Conservation (phyloP, 2,113 vertebrate genomes). For the Triplophysa dalaica region DNA sequence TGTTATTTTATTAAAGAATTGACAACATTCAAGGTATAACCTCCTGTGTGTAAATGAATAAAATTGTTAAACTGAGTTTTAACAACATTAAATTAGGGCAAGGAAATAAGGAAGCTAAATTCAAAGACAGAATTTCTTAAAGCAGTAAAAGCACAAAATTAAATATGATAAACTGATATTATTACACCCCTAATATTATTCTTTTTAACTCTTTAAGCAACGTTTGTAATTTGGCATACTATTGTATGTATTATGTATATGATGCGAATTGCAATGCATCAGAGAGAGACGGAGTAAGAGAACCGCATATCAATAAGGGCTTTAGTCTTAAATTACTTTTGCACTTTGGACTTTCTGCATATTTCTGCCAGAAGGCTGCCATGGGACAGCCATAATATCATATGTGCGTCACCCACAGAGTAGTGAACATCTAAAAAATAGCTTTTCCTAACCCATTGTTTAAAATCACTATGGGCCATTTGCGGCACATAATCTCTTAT, state of each 20-base stretch:
- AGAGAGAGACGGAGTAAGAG: neutral
- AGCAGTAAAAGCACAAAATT: no score
- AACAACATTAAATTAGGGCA: no score
- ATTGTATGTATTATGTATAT: neutral
- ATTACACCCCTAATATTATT: no score
- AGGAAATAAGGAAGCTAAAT: no score
- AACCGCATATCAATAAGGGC: neutral
- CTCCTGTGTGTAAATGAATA: no score
- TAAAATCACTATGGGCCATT: constrained; percentile 7
- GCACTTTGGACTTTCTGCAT: neutral
- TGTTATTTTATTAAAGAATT: no score
- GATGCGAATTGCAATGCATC: neutral
- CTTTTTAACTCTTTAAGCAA: no score
- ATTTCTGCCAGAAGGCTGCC: neutral
- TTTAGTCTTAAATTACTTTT: neutral
- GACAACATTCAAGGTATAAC: no score
- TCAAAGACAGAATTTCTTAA: no score
- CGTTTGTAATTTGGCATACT: neutral
- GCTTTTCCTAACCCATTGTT: constrained; percentile 1
- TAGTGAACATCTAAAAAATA: constrained; percentile 10
- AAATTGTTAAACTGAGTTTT: no score
- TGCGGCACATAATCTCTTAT: constrained; percentile 23
- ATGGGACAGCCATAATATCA: constrained; percentile 23
- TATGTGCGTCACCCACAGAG: constrained; percentile 3
- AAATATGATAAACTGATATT: no score